Conservation (phyloP, 2,113 vertebrate species). For the Meles meles region DNA sequence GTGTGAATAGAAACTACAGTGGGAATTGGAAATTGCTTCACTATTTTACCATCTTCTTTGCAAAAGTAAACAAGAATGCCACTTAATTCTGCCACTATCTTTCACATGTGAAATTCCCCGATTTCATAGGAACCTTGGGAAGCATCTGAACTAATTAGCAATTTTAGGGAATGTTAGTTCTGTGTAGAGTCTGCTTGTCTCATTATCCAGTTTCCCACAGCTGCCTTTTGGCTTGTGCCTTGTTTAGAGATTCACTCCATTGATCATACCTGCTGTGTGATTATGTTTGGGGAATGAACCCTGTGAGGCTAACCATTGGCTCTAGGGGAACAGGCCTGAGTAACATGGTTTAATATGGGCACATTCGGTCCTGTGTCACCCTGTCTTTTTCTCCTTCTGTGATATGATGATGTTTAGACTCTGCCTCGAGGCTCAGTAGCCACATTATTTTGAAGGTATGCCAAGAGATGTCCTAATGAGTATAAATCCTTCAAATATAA, state of each 20-base stretch:
- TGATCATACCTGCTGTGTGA: background rate
- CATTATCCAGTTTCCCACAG: background rate
- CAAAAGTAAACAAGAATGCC: background rate
- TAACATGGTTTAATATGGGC: background rate
- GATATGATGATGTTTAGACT: background rate
- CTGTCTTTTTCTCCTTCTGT: background rate
- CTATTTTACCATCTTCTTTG: background rate
- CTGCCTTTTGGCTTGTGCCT: constrained; percentile 27
- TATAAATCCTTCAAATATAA: background rate
- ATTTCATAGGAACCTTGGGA: constrained; percentile 1
- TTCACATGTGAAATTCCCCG: background rate
- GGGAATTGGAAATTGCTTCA: background rate
- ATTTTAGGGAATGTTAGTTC: background rate
- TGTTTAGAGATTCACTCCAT: background rate
- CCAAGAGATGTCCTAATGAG: background rate
- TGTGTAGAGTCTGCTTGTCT: background rate
- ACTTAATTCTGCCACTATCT: background rate
- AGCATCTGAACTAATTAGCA: background rate
- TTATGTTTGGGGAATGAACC: background rate
- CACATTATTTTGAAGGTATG: background rate
- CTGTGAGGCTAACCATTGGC: background rate
- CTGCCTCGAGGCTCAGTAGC: background rate
- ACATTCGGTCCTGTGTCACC: background rate
- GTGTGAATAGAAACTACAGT: background rate
- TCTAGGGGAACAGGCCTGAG: background rate